phyloP scores from a whole-genome alignment of 2,797 vertebrate genomes.

The Adelosebastes latens region DNA sequence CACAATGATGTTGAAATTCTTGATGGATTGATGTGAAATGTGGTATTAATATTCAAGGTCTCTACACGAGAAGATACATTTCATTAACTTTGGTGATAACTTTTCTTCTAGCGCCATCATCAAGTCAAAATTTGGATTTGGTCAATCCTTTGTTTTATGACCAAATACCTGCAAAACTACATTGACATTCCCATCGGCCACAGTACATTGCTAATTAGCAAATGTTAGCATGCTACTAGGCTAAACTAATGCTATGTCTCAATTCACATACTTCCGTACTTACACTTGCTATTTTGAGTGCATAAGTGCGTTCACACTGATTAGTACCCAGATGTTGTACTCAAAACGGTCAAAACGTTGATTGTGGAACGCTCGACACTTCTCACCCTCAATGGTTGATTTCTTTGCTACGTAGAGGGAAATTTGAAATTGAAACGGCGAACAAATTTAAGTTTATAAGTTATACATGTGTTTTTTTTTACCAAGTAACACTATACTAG shows the following conservation, averaged over 20 bases:
- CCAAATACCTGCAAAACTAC: background rate
- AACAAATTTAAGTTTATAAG: too few relatives aligned
- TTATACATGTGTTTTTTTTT: too few relatives aligned
- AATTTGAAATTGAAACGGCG: too few relatives aligned
- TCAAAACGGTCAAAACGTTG: rapidly evolving
- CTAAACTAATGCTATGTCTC: background rate
- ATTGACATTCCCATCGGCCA: background rate
- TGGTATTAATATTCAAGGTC: background rate
- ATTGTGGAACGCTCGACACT: too few relatives aligned
- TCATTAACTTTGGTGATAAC: background rate
- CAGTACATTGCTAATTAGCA: background rate
- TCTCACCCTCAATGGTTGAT: rapidly evolving
- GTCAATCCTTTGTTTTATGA: background rate
- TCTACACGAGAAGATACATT: background rate
- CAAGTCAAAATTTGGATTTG: background rate
- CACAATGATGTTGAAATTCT: background rate
- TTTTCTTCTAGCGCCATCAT: background rate
- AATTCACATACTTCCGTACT: too few relatives aligned
- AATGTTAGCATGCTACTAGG: background rate
- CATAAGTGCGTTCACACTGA: too few relatives aligned
- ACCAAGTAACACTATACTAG: too few relatives aligned
- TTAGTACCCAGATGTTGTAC: too few relatives aligned
- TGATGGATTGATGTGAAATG: background rate
- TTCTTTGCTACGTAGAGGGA: too few relatives aligned
- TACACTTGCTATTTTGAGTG: too few relatives aligned